Conservation (phyloP, 37 sponge, comb jelly and placozoan species). For the Cladorhizidae sp. region DNA sequence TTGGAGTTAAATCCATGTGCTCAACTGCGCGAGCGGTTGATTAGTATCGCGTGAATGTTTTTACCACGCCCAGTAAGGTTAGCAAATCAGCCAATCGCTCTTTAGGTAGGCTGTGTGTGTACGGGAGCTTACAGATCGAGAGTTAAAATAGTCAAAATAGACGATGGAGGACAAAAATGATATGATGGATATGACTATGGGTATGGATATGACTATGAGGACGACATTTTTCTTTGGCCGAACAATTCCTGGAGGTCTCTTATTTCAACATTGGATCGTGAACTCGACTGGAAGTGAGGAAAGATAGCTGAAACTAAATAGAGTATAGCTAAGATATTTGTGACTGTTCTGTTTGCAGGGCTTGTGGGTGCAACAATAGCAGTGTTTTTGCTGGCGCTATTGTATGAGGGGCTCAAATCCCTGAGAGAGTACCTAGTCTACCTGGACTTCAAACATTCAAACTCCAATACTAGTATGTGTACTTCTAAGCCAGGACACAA, state of each 20-base stretch:
- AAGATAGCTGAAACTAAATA: not conserved
- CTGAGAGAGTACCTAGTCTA: slow-evolving; percentile 56
- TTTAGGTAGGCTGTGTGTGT: too few species aligned
- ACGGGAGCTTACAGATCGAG: too few species aligned
- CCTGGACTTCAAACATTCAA: slow-evolving; percentile 19
- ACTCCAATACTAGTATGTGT: not conserved
- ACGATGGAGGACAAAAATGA: too few species aligned
- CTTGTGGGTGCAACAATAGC: slow-evolving; percentile 56
- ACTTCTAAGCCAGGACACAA: not conserved
- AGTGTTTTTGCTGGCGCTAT: slow-evolving; percentile 42
- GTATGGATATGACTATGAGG: not conserved
- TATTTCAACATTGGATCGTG: slow-evolving; percentile 19
- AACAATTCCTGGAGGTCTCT: slow-evolving; percentile 16
- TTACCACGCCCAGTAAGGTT: too few species aligned
- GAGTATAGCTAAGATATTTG: too few species aligned
- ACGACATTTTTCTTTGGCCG: slow-evolving; percentile 26
- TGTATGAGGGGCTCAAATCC: slow-evolving; percentile 71
- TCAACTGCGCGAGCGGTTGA: too few species aligned
- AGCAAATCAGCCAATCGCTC: too few species aligned
- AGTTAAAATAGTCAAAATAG: too few species aligned
- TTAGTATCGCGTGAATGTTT: too few species aligned
- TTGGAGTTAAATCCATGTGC: too few species aligned
- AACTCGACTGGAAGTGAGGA: slow-evolving; percentile 23
- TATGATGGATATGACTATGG: too few species aligned
- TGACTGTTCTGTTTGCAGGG: slow-evolving; percentile 12